These are phyloP conservation scores for Protonemura montana DNA, from an alignment of 2,888 invertebrate genomes.

Conservation along the genomic window DNA sequence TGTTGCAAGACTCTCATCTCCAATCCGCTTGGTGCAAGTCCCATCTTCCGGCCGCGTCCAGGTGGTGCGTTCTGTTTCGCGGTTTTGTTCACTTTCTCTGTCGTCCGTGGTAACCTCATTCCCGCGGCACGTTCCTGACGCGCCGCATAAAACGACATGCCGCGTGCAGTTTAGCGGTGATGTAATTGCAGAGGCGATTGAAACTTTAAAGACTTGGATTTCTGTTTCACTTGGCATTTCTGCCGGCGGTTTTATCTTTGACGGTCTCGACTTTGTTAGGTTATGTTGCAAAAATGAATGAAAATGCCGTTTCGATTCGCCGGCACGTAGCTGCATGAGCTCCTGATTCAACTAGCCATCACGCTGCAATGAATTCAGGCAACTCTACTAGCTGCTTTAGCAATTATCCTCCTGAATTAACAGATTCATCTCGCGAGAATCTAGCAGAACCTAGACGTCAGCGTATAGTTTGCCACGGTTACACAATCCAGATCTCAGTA, in stretches of 20 bases:
- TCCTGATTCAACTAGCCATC: neutral
- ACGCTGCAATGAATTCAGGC: neutral
- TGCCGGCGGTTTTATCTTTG: neutral
- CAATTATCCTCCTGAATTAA: neutral
- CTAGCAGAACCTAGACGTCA: conserved; percentile 2
- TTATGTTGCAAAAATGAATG: neutral
- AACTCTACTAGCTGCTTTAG: neutral
- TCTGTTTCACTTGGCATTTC: neutral
- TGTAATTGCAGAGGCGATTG: neutral
- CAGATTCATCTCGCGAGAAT: neutral
- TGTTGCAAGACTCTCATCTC: neutral
- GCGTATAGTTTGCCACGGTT: neutral
- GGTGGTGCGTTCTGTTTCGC: neutral
- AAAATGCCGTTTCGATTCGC: neutral
- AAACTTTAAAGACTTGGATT: neutral
- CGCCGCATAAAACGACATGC: neutral
- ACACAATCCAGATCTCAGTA: neutral
- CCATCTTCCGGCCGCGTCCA: neutral
- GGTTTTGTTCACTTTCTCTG: neutral
- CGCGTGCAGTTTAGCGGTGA: neutral
- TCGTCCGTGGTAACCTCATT: neutral
- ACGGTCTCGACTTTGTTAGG: neutral
- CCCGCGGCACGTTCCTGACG: neutral
- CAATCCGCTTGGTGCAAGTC: neutral
- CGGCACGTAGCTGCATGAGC: neutral